A percentile compares a stretch with the other conserved stretches of the same genome.
These are phyloP conservation scores for Trichomalopsis sarcophagae DNA, from an alignment of 1,140 invertebrate genomes.

Conservation along the genomic window DNA sequence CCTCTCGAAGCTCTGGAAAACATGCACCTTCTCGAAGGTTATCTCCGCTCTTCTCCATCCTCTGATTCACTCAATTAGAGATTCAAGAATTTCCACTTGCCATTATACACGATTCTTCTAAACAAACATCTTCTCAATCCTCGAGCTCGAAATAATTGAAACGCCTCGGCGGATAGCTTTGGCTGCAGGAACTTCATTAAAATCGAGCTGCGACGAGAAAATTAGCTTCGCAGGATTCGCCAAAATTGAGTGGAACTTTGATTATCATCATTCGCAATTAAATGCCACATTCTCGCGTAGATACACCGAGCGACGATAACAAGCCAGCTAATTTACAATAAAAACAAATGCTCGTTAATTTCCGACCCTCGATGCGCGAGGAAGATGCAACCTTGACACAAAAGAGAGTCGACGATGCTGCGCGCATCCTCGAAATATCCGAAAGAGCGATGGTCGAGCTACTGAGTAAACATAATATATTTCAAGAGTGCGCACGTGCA, in stretches of 20 bases:
- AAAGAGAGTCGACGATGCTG: neutral
- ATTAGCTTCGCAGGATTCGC: neutral
- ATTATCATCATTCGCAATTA: neutral
- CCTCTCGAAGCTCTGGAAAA: conserved; percentile 11
- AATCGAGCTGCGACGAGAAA: conserved; percentile 17
- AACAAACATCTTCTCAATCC: conserved; percentile 39
- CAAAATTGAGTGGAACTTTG: neutral
- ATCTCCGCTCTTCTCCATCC: neutral
- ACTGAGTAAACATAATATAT: no score
- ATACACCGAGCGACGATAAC: neutral
- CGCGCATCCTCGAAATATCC: neutral
- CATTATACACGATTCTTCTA: neutral
- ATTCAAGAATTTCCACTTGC: conserved; percentile 50
- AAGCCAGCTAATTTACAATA: neutral
- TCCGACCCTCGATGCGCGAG: neutral
- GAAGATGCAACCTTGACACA: conserved; percentile 1
- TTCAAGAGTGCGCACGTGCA: no score
- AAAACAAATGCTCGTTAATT: neutral
- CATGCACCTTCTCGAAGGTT: conserved; percentile 21
- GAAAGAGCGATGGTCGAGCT: no score
- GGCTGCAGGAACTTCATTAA: conserved; percentile 30
- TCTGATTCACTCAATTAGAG: conserved; percentile 48
- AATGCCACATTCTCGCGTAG: neutral
- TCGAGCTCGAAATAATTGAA: conserved; percentile 40
- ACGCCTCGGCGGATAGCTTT: neutral